Conservation (phyloP, 2,113 vertebrate genomes). For the Bambusicola thoracicus region DNA sequence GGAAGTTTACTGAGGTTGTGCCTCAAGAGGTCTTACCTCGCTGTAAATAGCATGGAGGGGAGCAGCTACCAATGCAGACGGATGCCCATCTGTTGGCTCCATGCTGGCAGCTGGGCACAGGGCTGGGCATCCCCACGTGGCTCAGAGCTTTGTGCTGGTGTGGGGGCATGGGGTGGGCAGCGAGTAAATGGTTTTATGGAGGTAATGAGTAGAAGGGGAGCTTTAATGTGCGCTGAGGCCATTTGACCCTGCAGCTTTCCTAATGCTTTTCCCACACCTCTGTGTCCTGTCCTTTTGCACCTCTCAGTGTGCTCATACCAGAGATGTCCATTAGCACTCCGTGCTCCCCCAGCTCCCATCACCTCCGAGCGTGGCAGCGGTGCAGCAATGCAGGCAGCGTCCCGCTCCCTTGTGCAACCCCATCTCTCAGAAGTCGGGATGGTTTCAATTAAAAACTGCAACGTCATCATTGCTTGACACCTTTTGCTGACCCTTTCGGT, state of each 20-base stretch:
- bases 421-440: rapidly evolving
- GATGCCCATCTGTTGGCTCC: not conserved
- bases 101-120: not conserved
- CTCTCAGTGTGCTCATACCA: not conserved
- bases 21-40: not conserved
- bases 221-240: rapidly evolving
- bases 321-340: rapidly evolving
- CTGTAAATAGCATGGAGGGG: not conserved
- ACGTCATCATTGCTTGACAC: rapidly evolving
- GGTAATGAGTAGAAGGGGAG: rapidly evolving
- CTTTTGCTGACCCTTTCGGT: rapidly evolving
- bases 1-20: not conserved
- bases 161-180: rapidly evolving
- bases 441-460: rapidly evolving
- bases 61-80: not conserved
- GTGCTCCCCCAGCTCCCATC: rapidly evolving
- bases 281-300: not conserved
- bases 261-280: not conserved
- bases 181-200: rapidly evolving
- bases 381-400: rapidly evolving
- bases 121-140: rapidly evolving
- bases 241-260: rapidly evolving
- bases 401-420: rapidly evolving
- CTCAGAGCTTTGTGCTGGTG: rapidly evolving
- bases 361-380: rapidly evolving